A percentile compares a stretch with the other conserved stretches of the same genome.
Evolutionary conservation across 2,113 vertebrate species (phyloP).

Genomic region (Limanda limanda): DNA sequence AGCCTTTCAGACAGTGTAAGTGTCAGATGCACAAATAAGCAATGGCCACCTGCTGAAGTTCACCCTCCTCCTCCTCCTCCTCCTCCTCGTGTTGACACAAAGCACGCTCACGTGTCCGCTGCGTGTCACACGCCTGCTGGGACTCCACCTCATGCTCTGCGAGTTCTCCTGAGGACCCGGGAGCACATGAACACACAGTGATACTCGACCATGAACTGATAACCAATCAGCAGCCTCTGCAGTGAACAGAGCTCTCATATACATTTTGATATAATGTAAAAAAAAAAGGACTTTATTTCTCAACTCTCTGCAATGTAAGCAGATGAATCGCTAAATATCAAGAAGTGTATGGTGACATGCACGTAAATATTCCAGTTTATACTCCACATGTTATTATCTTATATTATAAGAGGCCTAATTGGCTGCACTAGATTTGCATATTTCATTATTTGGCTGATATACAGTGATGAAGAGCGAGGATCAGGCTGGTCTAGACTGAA

Average conservation of each 20-base stretch:
- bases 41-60: not conserved
- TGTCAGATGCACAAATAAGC: not conserved
- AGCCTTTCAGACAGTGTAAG: not conserved
- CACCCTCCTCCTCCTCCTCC: not conserved
- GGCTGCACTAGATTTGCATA: not conserved
- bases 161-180: not conserved
- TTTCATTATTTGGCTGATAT: constrained; percentile 15
- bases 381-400: not conserved
- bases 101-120: constrained; percentile 7
- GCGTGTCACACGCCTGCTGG: constrained; percentile 4
- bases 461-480: not conserved
- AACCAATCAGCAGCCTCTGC: not conserved
- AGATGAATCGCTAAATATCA: constrained; percentile 1
- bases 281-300: not conserved
- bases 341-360: not conserved
- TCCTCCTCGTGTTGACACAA: constrained; percentile 33
- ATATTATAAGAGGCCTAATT: constrained; percentile 3
- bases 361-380: not conserved
- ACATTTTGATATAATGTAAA: not conserved
- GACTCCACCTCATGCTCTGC: constrained; percentile 22
- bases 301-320: not conserved
- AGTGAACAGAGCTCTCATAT: not conserved
- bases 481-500: not conserved
- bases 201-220: not conserved
- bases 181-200: not conserved